phyloP scores from a whole-genome alignment of 2,797 vertebrate genomes.

The Ciconia nigra region DNA sequence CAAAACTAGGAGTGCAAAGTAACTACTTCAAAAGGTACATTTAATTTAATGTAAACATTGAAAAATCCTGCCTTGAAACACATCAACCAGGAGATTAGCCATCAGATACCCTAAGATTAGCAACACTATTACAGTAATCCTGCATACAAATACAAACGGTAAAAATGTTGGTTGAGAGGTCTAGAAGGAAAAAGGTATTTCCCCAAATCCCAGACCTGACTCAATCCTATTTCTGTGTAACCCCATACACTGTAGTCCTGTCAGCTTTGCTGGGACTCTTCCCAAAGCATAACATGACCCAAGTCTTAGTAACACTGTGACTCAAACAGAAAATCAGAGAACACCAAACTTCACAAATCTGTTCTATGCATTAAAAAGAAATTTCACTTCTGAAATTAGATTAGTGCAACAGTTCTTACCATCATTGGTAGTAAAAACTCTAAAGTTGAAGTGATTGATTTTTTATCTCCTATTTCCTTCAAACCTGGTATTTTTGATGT shows the following conservation, averaged over 20 bases:
- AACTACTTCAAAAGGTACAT: neutral
- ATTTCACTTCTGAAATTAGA: neutral
- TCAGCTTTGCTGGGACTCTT: neutral
- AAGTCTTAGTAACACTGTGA: neutral
- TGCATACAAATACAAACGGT: neutral
- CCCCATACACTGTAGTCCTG: neutral
- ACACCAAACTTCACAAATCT: neutral
- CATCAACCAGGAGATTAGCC: neutral
- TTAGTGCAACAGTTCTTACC: neutral
- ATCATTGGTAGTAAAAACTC: neutral
- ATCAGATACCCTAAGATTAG: neutral
- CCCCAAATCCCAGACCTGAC: neutral
- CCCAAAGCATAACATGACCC: neutral
- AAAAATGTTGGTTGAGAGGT: neutral
- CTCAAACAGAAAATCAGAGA: neutral
- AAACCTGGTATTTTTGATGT: neutral
- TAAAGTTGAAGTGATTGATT: neutral
- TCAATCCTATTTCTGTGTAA: neutral
- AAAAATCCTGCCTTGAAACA: neutral
- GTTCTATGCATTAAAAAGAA: neutral
- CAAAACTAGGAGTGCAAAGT: neutral
- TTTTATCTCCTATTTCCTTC: constrained; percentile 15
- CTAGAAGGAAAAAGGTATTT: neutral
- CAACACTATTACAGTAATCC: neutral
- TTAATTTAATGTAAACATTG: neutral